Evolutionary conservation across 1,140 invertebrate species (phyloP).

Genomic region (Zaprionus nigranus): DNA sequence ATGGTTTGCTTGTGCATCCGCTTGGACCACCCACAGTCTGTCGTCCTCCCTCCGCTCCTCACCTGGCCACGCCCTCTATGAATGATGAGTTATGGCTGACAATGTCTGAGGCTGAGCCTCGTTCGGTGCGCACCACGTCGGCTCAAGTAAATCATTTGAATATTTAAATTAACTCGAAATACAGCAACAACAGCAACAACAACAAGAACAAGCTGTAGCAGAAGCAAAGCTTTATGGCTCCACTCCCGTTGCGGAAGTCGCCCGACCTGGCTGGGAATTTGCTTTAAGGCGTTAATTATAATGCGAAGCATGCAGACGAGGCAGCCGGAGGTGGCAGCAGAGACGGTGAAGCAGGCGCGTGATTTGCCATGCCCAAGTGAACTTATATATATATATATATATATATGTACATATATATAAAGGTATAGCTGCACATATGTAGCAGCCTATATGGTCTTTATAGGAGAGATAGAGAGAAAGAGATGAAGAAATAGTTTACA

Average conservation of each 20-base stretch:
- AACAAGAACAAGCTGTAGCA: neutral
- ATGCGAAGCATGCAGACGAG: constrained; percentile 43
- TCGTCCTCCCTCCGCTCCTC: neutral
- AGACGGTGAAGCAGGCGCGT: constrained; percentile 9
- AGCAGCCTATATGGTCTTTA: neutral
- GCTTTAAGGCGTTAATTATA: constrained; percentile 73
- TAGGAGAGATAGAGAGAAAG: neutral
- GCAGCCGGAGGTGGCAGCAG: neutral
- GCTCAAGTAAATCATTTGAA: constrained; percentile 74
- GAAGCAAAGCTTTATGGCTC: neutral
- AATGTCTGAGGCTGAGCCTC: constrained; percentile 40
- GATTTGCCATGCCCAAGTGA: constrained; percentile 33
- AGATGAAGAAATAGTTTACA: neutral
- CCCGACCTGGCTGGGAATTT: neutral
- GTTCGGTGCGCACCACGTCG: constrained; percentile 44
- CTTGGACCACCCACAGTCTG: constrained; percentile 18
- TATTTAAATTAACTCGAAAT: constrained; percentile 77
- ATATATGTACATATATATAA: neutral
- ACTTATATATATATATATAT: constrained; percentile 15
- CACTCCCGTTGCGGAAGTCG: constrained; percentile 32
- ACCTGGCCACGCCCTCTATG: neutral
- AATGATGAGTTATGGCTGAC: constrained; percentile 70
- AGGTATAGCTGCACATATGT: neutral
- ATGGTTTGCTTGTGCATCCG: constrained; percentile 41
- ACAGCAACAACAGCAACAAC: constrained; percentile 46